Base-by-base conservation (phyloP, 2,113 vertebrate genomes). In the Aythya baeri region DNA sequence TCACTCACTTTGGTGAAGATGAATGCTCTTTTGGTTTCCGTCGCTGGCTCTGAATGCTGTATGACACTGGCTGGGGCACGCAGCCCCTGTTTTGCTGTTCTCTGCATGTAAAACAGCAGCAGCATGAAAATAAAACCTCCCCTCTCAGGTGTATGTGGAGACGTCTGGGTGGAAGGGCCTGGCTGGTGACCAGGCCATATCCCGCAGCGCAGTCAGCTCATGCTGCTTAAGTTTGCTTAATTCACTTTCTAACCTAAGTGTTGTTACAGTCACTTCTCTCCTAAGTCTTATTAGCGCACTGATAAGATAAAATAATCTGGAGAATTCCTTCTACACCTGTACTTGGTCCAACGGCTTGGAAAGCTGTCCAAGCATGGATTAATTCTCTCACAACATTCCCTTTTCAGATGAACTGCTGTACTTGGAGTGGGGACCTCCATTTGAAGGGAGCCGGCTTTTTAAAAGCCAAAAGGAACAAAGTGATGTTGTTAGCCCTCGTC, bases 11-110 rank as follows among this genome's bases (percentile, higher is more conserved):
- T 6, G 21, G 26, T 43, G 74, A 22, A 34, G 58, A 21, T 10
- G 13, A 68, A 73, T 52, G 54, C 38, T 57, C 49, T 70, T 68
- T 70, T 68, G 36, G 6, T 59, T 91, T 90, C 52, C 58, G 18
- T 68, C 14, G 18, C 46, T 1, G 2, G 2, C 61, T 59, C 54
- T 0, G 0, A 0, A 17, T 36, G n/a, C 41, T n/a, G 8, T 32
- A 3, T 36, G 63, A 21, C 41, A 4, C 17, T 1, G 3, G 9
- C 59, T 5, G 5, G 29, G 59, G 20, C 44, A 49, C 0, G 0
- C 4, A 44, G 59, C 27, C 67, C 55, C 38, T 68, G 34, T 32
- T 54, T 17, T 70, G 49, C n/a, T 0, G 12, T 70, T 93, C 27
- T n/a, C 41, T 4, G 0, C 36, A 5, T 62, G n/a, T 91, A 32